phyloP scores from a whole-genome alignment of 2,113 vertebrate genomes.

The Crypturellus undulatus region DNA sequence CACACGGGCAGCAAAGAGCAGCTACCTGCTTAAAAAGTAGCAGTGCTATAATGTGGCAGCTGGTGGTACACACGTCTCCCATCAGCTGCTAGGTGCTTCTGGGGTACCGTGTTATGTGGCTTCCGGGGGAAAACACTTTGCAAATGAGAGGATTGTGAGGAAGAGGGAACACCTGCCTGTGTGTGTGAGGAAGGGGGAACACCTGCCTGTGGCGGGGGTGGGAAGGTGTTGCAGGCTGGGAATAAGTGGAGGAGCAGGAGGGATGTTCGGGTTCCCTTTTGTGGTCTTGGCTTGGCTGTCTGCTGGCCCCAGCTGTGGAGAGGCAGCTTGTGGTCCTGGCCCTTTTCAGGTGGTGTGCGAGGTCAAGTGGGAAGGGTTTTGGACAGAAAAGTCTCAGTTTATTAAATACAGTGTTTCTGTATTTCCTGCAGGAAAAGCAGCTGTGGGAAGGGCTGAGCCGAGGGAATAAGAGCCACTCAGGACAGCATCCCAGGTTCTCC shows the following conservation, averaged over 20 bases:
- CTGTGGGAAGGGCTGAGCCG: neutral
- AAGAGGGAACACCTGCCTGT: neutral
- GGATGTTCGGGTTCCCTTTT: neutral
- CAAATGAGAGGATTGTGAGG: neutral
- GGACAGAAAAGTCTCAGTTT: too few relatives aligned
- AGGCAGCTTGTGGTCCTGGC: fast-evolving
- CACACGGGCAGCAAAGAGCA: neutral
- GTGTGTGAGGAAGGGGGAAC: neutral
- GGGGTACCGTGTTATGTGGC: neutral
- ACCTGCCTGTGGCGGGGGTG: neutral
- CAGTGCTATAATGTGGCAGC: neutral
- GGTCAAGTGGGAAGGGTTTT: too few relatives aligned
- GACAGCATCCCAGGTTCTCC: fast-evolving
- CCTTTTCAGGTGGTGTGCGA: neutral
- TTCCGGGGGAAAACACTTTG: neutral
- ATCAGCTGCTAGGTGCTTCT: neutral
- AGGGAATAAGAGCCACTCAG: too few relatives aligned
- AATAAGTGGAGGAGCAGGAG: too few relatives aligned
- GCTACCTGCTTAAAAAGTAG: slow-evolving; percentile 35
- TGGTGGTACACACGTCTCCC: neutral
- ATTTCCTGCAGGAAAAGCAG: too few relatives aligned
- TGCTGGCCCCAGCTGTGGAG: neutral
- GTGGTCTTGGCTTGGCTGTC: too few relatives aligned
- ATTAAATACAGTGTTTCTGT: too few relatives aligned
- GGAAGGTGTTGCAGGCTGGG: neutral